These are phyloP conservation scores for Amblyopsis hoosieri DNA, from an alignment of 2,797 vertebrate genomes.

Conservation along the genomic window DNA sequence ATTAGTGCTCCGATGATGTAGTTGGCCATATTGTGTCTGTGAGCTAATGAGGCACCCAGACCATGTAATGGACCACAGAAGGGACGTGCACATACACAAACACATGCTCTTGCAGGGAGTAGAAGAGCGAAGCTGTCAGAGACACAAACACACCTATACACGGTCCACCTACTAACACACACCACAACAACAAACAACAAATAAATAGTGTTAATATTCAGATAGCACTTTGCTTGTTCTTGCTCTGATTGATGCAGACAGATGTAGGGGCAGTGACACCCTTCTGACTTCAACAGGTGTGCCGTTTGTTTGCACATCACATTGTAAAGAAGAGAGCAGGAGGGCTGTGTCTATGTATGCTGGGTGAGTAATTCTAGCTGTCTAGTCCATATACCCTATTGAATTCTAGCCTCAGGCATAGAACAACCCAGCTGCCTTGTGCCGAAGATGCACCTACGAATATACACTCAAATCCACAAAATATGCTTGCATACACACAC, in stretches of 20 bases:
- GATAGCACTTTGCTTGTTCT: conserved; percentile 2
- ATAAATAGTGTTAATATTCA: not conserved
- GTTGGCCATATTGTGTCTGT: conserved; percentile 52
- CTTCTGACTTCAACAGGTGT: conserved; percentile 39
- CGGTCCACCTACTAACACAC: not conserved
- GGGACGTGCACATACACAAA: not conserved
- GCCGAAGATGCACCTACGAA: not conserved
- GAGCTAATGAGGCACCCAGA: conserved; percentile 53
- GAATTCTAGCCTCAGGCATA: conserved; percentile 19
- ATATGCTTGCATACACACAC: no score
- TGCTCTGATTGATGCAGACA: not conserved
- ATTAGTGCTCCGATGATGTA: conserved; percentile 49
- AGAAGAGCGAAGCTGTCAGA: not conserved
- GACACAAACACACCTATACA: no score
- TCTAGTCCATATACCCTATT: not conserved
- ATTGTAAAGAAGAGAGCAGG: not conserved
- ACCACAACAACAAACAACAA: not conserved
- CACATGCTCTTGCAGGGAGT: not conserved
- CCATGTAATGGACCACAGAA: conserved; percentile 31
- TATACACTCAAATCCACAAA: not conserved
- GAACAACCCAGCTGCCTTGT: not conserved
- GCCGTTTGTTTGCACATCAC: conserved; percentile 29
- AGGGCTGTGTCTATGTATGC: not conserved
- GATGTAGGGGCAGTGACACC: not conserved
- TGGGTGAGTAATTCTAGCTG: not conserved